A percentile compares a stretch with the other conserved stretches of the same genome.
Conservation (phyloP, 2,888 invertebrate species). For the Lydus trimaculatus region DNA sequence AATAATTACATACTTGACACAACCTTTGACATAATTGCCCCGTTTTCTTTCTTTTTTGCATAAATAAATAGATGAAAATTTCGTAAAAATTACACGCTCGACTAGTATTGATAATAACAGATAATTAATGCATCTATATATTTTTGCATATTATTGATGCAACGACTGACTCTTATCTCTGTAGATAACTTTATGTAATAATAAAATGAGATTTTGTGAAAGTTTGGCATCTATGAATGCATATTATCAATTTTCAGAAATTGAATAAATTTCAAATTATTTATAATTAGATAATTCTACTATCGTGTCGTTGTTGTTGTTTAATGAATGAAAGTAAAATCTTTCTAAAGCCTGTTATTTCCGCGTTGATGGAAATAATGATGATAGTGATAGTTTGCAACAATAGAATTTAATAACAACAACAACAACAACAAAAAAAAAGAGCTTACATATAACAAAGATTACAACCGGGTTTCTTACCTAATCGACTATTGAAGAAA, state of each 20-base stretch:
- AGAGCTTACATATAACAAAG: neutral
- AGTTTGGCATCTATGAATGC: neutral
- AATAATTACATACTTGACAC: neutral
- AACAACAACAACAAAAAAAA: too few species aligned
- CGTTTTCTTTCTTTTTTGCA: neutral
- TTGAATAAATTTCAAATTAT: neutral
- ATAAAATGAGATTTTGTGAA: neutral
- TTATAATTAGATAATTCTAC: neutral
- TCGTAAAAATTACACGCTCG: neutral
- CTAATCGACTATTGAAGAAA: neutral
- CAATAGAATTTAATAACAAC: neutral
- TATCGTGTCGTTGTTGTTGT: neutral
- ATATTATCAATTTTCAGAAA: neutral
- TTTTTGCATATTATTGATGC: neutral
- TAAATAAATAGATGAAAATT: neutral
- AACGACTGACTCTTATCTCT: neutral
- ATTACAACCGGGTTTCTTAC: neutral
- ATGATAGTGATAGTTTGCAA: neutral
- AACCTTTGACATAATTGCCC: constrained; percentile 1
- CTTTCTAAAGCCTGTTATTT: neutral
- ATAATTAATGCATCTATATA: neutral
- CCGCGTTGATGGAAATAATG: neutral
- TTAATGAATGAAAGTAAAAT: neutral
- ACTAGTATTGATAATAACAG: neutral
- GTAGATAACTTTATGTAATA: constrained; percentile 2